These are phyloP conservation scores for Perccottus glenii DNA, from an alignment of 2,113 vertebrate genomes.

Conservation along the genomic window DNA sequence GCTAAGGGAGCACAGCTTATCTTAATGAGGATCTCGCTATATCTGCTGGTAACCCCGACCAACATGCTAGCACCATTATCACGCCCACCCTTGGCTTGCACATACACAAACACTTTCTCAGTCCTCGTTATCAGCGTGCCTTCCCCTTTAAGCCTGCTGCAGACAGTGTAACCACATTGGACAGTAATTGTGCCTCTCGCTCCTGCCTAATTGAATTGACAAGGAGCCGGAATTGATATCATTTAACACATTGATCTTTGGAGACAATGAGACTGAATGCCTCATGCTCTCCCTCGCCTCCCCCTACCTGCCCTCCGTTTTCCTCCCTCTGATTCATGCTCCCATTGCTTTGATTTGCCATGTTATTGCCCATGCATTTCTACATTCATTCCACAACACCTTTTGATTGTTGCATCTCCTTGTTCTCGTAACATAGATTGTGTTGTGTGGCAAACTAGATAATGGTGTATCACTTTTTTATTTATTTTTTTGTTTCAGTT, in stretches of 20 bases:
- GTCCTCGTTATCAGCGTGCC: conserved; percentile 63
- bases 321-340: conserved; percentile 57
- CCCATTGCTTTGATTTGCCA: conserved; percentile 59
- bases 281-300: conserved; percentile 15
- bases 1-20: conserved; percentile 67
- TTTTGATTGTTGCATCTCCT: conserved; percentile 18
- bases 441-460: conserved; percentile 3
- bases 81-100: conserved; percentile 24
- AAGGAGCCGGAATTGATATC: conserved; percentile 80
- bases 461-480: too few relatives aligned
- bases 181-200: conserved; percentile 80
- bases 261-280: conserved; percentile 65
- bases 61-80: conserved; percentile 64
- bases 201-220: conserved; percentile 83
- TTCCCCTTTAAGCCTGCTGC: conserved; percentile 67
- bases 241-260: conserved; percentile 82
- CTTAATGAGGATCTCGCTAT: conserved; percentile 75
- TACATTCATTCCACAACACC: conserved; percentile 30
- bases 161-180: conserved; percentile 76
- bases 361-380: conserved; percentile 59
- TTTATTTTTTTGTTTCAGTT: too few relatives aligned
- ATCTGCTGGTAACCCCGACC: conserved; percentile 69
- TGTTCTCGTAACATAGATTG: conserved; percentile 26
- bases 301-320: conserved; percentile 44
- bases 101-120: conserved; percentile 57